Evolutionary conservation across 2,113 vertebrate species (phyloP).

Genomic region (Oreocharis arfaki): DNA sequence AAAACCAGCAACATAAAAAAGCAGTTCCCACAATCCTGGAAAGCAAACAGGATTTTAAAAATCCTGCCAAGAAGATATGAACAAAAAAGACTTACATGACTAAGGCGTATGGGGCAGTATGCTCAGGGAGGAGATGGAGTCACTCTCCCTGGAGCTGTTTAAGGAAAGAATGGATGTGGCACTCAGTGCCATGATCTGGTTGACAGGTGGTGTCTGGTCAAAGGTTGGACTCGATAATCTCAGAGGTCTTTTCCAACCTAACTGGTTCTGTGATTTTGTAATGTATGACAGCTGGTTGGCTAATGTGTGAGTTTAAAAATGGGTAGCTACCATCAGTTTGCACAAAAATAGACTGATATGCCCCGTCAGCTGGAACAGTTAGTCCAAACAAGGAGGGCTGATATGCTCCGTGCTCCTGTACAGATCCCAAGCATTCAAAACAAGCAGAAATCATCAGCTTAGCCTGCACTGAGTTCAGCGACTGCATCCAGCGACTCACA

Average conservation of each 20-base stretch:
- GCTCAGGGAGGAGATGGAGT: neutral
- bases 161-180: neutral
- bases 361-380: neutral
- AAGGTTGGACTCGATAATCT: accelerated
- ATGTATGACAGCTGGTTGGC: neutral
- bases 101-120: neutral
- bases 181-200: neutral
- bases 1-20: neutral
- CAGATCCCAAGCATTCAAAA: neutral
- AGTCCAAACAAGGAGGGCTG: neutral
- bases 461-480: neutral
- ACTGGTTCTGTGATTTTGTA: neutral
- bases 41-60: neutral
- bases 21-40: neutral
- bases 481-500: accelerated
- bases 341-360: neutral
- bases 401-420: neutral
- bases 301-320: neutral
- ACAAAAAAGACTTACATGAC: neutral
- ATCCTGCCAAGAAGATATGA: neutral
- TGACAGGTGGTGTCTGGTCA: neutral
- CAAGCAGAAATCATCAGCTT: neutral
- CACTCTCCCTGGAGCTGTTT: neutral
- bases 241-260: neutral
- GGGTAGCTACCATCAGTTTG: neutral